Conservation (phyloP, 1,140 invertebrate species). For the Chelonus insularis region DNA sequence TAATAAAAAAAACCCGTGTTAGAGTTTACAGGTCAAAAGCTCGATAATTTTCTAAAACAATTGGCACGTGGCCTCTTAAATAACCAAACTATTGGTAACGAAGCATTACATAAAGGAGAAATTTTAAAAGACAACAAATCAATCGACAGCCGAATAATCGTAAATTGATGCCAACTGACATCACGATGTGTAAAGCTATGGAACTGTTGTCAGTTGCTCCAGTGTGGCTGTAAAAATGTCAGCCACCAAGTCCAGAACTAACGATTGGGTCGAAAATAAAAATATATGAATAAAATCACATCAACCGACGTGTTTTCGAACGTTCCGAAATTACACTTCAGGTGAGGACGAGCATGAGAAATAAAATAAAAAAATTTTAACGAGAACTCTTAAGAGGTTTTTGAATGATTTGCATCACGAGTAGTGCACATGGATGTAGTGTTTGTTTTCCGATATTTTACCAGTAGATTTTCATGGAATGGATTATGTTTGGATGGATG, state of each 20-base stretch:
- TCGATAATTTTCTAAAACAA: not conserved
- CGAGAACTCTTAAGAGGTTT: too few species aligned
- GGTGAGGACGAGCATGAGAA: not conserved
- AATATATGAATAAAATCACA: not conserved
- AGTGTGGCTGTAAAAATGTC: constrained; percentile 41
- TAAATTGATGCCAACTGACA: constrained; percentile 44
- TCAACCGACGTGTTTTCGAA: too few species aligned
- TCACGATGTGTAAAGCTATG: constrained; percentile 33
- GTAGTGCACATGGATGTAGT: too few species aligned
- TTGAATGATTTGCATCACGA: too few species aligned
- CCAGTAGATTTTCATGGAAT: too few species aligned
- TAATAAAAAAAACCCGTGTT: too few species aligned
- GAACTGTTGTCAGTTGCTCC: constrained; percentile 35
- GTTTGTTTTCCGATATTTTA: too few species aligned
- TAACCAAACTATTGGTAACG: too few species aligned
- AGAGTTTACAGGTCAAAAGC: too few species aligned
- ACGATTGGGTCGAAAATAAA: constrained; percentile 11
- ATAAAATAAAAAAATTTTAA: not conserved
- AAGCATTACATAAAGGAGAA: constrained; percentile 19
- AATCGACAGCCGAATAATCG: constrained; percentile 36
- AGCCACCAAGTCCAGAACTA: constrained; percentile 30
- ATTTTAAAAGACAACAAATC: constrained; percentile 5
- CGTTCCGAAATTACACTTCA: not conserved
- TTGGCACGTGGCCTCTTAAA: too few species aligned
- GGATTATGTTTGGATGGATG: too few species aligned